A percentile compares a stretch with the other conserved stretches of the same genome.
These are phyloP conservation scores for Diprion similis DNA, from an alignment of 1,140 invertebrate species.

Conservation along the genomic window DNA sequence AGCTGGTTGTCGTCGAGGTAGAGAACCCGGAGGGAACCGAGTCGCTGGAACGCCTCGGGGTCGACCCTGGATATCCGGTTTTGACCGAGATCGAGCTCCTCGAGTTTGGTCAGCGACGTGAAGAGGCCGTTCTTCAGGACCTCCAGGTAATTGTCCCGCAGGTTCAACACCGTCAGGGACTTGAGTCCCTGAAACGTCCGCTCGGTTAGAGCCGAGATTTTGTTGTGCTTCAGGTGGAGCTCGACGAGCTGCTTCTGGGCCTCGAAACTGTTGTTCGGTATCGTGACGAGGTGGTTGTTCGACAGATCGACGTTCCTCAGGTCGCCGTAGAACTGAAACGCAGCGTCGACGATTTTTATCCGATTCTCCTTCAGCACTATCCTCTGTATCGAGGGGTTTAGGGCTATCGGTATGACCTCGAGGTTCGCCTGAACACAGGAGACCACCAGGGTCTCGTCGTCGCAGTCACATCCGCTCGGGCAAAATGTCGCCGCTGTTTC, in stretches of 20 bases:
- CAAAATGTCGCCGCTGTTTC: conserved; percentile 65
- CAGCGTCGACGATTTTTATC: conserved; percentile 84
- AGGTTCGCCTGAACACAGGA: conserved; percentile 83
- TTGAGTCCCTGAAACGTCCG: conserved; percentile 80
- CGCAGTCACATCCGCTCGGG: conserved; percentile 81
- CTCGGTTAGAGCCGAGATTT: conserved; percentile 80
- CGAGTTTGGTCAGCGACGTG: conserved; percentile 74
- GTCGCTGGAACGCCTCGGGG: conserved; percentile 77
- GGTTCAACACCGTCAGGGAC: conserved; percentile 78
- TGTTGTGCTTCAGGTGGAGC: conserved; percentile 84
- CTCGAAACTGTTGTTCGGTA: conserved; percentile 78
- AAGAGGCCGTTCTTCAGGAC: conserved; percentile 80
- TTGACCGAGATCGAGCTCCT: conserved; percentile 86
- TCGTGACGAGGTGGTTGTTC: conserved; percentile 81
- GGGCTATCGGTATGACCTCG: conserved; percentile 87
- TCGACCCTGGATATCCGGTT: conserved; percentile 86
- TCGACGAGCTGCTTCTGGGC: conserved; percentile 82
- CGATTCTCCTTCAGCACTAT: conserved; percentile 84
- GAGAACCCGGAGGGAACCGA: conserved; percentile 77
- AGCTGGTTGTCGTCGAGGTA: conserved; percentile 88
- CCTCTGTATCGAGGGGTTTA: conserved; percentile 87
- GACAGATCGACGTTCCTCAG: conserved; percentile 84
- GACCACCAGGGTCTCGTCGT: conserved; percentile 88
- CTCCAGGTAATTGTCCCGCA: conserved; percentile 83
- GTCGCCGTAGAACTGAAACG: conserved; percentile 85